These are phyloP conservation scores for Daphoenositta chrysoptera DNA, from an alignment of 2,113 vertebrate genomes.

Conservation along the genomic window DNA sequence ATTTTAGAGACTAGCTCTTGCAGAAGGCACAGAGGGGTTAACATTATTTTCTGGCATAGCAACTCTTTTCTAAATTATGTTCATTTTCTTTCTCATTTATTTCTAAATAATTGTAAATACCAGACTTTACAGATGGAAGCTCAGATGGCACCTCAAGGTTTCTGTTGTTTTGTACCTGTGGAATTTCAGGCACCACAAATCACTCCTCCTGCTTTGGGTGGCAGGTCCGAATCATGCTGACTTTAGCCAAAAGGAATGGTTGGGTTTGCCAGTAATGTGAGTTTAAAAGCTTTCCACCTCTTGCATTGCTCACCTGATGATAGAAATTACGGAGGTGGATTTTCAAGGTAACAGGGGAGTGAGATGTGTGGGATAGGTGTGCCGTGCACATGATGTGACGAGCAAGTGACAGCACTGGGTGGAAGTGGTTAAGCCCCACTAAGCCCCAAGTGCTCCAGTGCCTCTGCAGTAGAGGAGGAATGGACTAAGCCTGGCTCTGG, in stretches of 20 bases:
- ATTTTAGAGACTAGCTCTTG: neutral
- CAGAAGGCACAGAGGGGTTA: neutral
- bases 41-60: neutral
- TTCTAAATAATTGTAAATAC: neutral
- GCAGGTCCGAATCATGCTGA: neutral
- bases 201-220: neutral
- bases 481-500: neutral
- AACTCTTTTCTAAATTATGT: neutral
- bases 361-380: neutral
- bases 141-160: neutral
- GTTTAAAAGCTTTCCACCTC: neutral
- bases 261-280: neutral
- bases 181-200: neutral
- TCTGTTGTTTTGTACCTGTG: neutral
- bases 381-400: fast-evolving
- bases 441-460: neutral
- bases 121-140: neutral
- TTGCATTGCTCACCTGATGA: neutral
- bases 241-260: neutral
- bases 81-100: neutral
- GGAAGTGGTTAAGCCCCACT: neutral
- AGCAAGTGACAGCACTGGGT: neutral
- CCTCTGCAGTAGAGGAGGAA: neutral
- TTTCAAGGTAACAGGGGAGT: neutral
- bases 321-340: neutral